These are phyloP conservation scores for Megaustenia siamemsis DNA, from an alignment of 2,888 invertebrate genomes.

Conservation along the genomic window DNA sequence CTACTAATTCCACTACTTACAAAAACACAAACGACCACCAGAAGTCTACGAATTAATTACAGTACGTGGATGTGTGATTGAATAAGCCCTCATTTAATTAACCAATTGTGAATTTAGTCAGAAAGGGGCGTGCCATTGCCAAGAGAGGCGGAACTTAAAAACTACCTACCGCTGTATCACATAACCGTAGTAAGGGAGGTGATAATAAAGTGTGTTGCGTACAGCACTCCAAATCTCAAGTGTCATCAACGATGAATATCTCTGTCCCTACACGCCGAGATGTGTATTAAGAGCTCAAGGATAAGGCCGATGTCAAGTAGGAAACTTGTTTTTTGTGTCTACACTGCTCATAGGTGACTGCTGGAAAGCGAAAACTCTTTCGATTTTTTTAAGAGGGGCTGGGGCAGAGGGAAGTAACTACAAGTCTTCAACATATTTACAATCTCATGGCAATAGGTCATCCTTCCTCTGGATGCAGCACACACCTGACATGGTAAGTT, in stretches of 20 bases:
- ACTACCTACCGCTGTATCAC: neutral
- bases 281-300: neutral
- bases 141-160: constrained; percentile 21
- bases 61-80: neutral
- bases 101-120: too few relatives aligned
- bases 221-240: neutral
- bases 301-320: neutral
- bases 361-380: too few relatives aligned
- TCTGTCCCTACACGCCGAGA: neutral
- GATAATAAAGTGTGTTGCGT: constrained; percentile 7
- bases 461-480: too few relatives aligned
- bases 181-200: neutral
- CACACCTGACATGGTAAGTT: neutral
- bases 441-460: too few relatives aligned
- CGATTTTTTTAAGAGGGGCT: too few relatives aligned
- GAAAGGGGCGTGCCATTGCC: constrained; percentile 10
- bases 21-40: neutral
- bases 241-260: neutral
- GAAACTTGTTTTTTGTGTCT: neutral
- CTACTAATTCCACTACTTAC: neutral
- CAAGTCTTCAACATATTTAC: too few relatives aligned
- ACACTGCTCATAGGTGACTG: too few relatives aligned
- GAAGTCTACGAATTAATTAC: neutral
- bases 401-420: too few relatives aligned
- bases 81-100: neutral